A percentile compares a stretch with the other conserved stretches of the same genome.
Conservation (phyloP, 1,140 invertebrate genomes). For the Cydia strobilella region DNA sequence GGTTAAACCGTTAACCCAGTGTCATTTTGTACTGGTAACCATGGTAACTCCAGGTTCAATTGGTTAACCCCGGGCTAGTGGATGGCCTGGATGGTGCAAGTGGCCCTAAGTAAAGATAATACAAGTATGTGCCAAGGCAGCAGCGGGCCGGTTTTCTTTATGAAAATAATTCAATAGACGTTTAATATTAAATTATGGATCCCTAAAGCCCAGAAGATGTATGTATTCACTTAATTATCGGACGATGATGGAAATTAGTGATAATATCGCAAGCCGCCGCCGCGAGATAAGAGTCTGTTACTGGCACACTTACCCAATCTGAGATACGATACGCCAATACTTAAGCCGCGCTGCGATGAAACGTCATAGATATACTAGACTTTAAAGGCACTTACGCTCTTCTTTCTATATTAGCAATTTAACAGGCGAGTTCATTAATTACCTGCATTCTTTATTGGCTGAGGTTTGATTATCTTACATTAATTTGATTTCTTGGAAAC, state of each 20-base stretch:
- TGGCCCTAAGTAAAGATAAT: too few relatives aligned
- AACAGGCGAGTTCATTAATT: conserved; percentile 1
- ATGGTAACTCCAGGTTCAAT: too few relatives aligned
- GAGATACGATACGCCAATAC: not conserved
- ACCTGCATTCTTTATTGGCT: conserved; percentile 3
- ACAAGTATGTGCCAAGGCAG: too few relatives aligned
- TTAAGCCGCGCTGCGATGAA: not conserved
- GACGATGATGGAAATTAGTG: conserved; percentile 30
- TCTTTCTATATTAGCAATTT: not conserved
- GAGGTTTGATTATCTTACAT: conserved; percentile 26
- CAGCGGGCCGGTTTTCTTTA: too few relatives aligned
- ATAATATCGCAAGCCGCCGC: conserved; percentile 3
- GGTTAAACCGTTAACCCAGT: too few relatives aligned
- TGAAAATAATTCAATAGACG: too few relatives aligned
- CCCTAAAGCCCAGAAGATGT: conserved; percentile 28
- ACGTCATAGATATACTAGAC: not conserved
- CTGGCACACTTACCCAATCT: conserved; percentile 20
- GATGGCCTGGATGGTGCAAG: too few relatives aligned
- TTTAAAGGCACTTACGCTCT: not conserved
- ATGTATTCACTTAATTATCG: conserved; percentile 29
- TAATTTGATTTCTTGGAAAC: conserved; percentile 12
- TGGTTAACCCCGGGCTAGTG: too few relatives aligned
- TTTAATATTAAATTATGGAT: not conserved
- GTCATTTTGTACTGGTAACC: too few relatives aligned
- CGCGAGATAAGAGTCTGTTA: conserved; percentile 11